Base-by-base conservation (phyloP, 1,140 invertebrate species). In the Hypothenemus hampei region DNA sequence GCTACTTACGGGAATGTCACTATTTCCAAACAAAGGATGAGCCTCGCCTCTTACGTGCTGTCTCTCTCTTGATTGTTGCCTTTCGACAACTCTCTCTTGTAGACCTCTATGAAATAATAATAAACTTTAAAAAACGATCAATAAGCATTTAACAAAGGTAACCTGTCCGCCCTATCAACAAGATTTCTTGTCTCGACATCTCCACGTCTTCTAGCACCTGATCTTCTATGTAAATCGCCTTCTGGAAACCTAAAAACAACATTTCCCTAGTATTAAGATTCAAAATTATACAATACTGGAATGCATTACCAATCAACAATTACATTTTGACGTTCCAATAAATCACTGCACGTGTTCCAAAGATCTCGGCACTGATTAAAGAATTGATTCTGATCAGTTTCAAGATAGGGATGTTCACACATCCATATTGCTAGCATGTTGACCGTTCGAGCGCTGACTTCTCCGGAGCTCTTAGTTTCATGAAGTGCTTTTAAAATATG, bases 371-470 rank as follows among this genome's bases (percentile, higher is more conserved):
- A n/a, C n/a, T 37, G 13, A 16, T 16, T 37, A 10, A 16, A 2
- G 18, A 16, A 24, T 24, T 41, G 19, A 35, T 63, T 63, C 33
- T 57, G 59, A 18, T 58, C 58, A 4, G 58, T 26, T 18, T 73
- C 75, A 46, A 77, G 71, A 22, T 68, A 72, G 0, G 81, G 81
- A 67, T 84, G 77, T 60, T 84, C 81, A 19, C 83, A 65, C 81
- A 84, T 83, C 82, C 82, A 84, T 1, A 76, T 81, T n/a, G 80
- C 81, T 23, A 84, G 65, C 57, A 75, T 75, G 65, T 81, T 82
- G 8, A 83, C 76, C 18, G 73, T 73, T 21, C 77, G 72, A 4
- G 77, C 77, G 39, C 75, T 75, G 5, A 81, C 66, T 57, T 82
- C 80, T 8, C 75, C 77, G 33, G 72, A 73, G 45, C 73, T 71